These are phyloP conservation scores for Pseudobourletiella spinata DNA, from an alignment of 1,140 invertebrate genomes.

Conservation along the genomic window DNA sequence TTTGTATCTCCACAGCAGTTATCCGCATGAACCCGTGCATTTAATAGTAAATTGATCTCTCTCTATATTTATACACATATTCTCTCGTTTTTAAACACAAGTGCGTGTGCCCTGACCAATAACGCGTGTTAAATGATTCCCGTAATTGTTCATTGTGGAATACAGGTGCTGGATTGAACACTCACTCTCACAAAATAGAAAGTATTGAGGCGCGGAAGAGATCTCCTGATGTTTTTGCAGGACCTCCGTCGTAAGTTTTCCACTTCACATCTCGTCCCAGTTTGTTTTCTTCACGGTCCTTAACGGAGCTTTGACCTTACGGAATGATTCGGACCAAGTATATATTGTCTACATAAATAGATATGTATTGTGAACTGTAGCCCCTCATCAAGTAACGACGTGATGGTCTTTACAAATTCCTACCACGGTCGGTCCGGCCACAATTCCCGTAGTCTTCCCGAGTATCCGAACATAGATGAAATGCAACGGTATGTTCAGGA, in stretches of 20 bases:
- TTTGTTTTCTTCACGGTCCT: neutral
- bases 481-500: slow-evolving; percentile 5
- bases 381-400: slow-evolving; percentile 5
- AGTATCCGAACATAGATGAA: slow-evolving; percentile 8
- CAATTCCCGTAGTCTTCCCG: neutral
- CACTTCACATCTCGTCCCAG: neutral
- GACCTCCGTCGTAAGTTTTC: slow-evolving; percentile 4
- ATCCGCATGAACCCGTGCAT: too few relatives aligned
- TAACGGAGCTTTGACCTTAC: neutral
- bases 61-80: neutral
- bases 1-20: too few relatives aligned
- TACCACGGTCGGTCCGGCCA: neutral
- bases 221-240: neutral
- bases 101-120: neutral
- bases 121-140: neutral
- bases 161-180: neutral
- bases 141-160: neutral
- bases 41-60: neutral
- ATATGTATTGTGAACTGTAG: neutral
- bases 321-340: neutral
- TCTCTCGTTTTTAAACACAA: neutral
- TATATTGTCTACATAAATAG: neutral
- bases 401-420: slow-evolving; percentile 5
- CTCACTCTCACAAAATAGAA: neutral
- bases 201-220: neutral